phyloP scores from a whole-genome alignment of 2,113 vertebrate genomes.

The Lucifuga dentata region DNA sequence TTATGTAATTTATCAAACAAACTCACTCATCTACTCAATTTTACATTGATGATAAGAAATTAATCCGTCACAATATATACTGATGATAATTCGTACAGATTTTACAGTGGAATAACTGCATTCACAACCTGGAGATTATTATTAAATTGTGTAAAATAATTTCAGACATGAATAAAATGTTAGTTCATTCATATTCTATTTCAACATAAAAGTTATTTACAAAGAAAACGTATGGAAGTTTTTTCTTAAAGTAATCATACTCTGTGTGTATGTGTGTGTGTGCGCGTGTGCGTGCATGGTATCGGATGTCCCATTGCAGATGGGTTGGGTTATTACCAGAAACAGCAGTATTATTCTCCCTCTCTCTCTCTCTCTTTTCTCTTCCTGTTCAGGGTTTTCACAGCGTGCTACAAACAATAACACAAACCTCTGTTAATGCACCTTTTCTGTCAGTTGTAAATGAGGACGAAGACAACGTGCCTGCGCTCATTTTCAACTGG shows the following conservation, averaged over 20 bases:
- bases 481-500: constrained; percentile 20
- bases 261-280: not conserved
- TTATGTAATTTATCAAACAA: not conserved
- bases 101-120: not conserved
- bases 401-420: constrained; percentile 24
- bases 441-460: not conserved
- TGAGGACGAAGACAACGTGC: not conserved
- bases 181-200: no score
- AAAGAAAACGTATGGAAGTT: not conserved
- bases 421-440: not conserved
- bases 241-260: constrained; percentile 3
- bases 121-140: not conserved
- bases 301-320: constrained; percentile 62
- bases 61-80: no score
- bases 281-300: constrained; percentile 14
- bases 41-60: no score
- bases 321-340: constrained; percentile 65
- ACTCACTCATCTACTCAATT: not conserved
- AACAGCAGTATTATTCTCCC: constrained; percentile 45
- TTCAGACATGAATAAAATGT: no score
- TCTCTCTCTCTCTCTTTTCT: not conserved
- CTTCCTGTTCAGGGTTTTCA: constrained; percentile 1
- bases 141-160: no score
- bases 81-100: no score
- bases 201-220: no score